These are phyloP conservation scores for Salarias fasciatus DNA, from an alignment of 2,797 vertebrate species.

Conservation along the genomic window DNA sequence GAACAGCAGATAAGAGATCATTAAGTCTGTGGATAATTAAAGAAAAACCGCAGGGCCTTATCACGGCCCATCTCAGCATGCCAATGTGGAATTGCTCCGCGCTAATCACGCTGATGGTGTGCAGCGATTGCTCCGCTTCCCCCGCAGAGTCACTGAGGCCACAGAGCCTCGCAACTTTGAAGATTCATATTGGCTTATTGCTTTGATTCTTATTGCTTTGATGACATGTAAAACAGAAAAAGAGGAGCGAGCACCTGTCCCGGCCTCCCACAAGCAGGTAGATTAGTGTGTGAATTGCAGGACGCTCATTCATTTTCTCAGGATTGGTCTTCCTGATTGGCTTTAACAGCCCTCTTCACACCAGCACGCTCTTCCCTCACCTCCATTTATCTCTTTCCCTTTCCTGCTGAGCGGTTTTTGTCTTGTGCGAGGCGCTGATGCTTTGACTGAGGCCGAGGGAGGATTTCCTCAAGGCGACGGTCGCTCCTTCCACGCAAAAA, in stretches of 20 bases:
- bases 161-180: conserved; percentile 47
- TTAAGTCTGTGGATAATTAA: conserved; percentile 74
- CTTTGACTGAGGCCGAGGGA: conserved; percentile 75
- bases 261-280: conserved; percentile 40
- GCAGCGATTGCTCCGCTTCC: conserved; percentile 56
- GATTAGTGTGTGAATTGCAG: conserved; percentile 43
- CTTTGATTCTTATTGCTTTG: conserved; percentile 29
- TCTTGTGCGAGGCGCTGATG: conserved; percentile 63
- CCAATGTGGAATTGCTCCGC: conserved; percentile 69
- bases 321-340: conserved; percentile 42
- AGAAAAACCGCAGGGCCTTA: conserved; percentile 60
- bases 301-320: conserved; percentile 20
- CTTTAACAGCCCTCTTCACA: conserved; percentile 76
- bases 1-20: conserved; percentile 76
- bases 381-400: conserved; percentile 74
- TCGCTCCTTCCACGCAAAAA: conserved; percentile 52
- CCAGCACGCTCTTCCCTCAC: conserved; percentile 70
- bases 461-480: conserved; percentile 79
- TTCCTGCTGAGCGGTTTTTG: conserved; percentile 76
- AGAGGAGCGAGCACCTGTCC: conserved; percentile 59
- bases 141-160: conserved; percentile 34
- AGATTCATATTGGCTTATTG: conserved; percentile 47
- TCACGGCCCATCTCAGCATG: conserved; percentile 59
- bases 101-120: conserved; percentile 71
- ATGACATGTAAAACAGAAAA: no score